Evolutionary conservation across 2,113 vertebrate species (phyloP), one percentile per base, ranked within the genome.

Genomic region (Oncorhynchus gorbuscha): DNA sequence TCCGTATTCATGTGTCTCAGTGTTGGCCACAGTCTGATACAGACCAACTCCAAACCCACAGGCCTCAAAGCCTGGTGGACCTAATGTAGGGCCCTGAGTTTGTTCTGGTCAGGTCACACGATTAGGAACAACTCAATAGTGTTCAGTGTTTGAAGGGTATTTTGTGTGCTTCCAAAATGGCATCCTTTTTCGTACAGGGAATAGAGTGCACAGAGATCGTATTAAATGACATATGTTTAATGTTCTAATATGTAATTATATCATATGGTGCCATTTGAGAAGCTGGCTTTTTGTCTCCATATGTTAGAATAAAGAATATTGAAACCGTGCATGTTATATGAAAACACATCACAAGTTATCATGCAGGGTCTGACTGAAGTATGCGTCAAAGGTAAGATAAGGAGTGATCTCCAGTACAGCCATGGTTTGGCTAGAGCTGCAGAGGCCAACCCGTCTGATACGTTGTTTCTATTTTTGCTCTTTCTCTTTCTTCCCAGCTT

Each of bases 381-480:
- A 45, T 75, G 22, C 13, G 22, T 28, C 66, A 18, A 18, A 35
- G 32, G 14, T 24, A 18, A 48, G 39, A 22, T 70, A 45, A 45
- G 26, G 68, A 39, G 76, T 49, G 79, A 73, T 72, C 51, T 78
- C 13, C 8, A 0, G 61, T 87, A 74, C 79, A 75, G 7, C 30
- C 30, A 4, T 78, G 32, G 76, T 76, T 72, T 81, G 84, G 71
- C 55, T 73, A 9, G 73, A 76, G 77, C 2, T 69, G 67, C 74
- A 78, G 81, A 16, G 49, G 32, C 75, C n/a, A 71, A 81, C 79
- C 77, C 72, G 75, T 86, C 80, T 85, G 80, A 88, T 86, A 83
- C 78, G 75, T 84, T 88, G 84, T 90, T 87, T 88, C 82, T 20
- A 82, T 79, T 85, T 83, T 48, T 72, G 75, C 48, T n/a, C n/a